A percentile compares a stretch with the other conserved stretches of the same genome.
Evolutionary conservation across 30 jellyfish, hydroid and myxozoan species (phyloP).

Genomic region (Turritopsis rubra): DNA sequence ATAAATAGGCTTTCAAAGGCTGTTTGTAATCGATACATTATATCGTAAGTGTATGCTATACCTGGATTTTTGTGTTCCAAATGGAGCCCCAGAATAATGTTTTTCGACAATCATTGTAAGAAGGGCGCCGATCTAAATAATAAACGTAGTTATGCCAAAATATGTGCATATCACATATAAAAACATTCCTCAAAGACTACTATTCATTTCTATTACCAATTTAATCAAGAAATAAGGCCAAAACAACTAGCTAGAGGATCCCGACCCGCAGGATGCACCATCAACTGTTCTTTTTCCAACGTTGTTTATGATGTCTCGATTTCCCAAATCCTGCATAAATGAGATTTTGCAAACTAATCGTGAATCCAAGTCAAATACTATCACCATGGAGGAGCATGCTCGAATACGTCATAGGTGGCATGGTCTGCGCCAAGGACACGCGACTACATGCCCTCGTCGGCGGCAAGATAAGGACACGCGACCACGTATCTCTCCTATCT

Average conservation of each 20-base stretch:
- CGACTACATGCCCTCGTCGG: too few relatives aligned
- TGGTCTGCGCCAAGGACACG: too few relatives aligned
- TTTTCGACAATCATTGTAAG: slow-evolving; percentile 31
- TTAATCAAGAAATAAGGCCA: too few relatives aligned
- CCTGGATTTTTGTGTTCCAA: slow-evolving; percentile 75
- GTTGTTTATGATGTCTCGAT: not conserved
- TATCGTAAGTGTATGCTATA: not conserved
- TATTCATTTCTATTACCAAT: not conserved
- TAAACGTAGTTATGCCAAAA: too few relatives aligned
- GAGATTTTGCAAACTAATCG: not conserved
- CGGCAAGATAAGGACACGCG: too few relatives aligned
- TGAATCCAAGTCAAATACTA: not conserved
- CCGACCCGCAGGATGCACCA: not conserved
- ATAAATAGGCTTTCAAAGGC: too few relatives aligned
- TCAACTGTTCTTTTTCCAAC: not conserved
- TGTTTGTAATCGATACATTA: not conserved
- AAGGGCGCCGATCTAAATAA: not conserved
- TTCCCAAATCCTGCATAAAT: not conserved
- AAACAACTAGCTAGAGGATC: not conserved
- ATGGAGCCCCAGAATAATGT: slow-evolving; percentile 76
- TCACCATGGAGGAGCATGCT: not conserved
- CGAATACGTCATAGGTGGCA: too few relatives aligned
- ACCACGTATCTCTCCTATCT: too few relatives aligned
- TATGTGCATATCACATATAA: too few relatives aligned
- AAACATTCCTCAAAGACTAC: too few relatives aligned